Percentiles rank a stretch among this genome's conserved stretches.
phyloP scores from a whole-genome alignment of 2,113 vertebrate species.

The Circaetus cinerascens region DNA sequence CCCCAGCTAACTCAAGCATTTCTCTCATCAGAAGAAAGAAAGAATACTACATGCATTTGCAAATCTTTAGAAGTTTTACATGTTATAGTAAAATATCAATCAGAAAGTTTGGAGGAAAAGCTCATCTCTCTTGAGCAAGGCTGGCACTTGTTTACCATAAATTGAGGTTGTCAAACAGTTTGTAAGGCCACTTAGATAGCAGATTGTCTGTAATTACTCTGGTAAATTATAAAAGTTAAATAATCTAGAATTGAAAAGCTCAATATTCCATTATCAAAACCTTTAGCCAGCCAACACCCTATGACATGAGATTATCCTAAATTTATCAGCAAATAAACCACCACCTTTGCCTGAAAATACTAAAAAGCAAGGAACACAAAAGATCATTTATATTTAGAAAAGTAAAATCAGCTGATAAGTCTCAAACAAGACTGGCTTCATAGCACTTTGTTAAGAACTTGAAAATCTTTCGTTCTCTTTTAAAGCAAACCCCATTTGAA shows the following conservation, averaged over 20 bases:
- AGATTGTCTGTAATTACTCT: neutral
- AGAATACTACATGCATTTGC: neutral
- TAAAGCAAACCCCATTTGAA: conserved; percentile 16
- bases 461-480: neutral
- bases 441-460: neutral
- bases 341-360: neutral
- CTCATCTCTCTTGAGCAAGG: neutral
- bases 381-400: neutral
- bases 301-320: neutral
- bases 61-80: neutral
- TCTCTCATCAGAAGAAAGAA: neutral
- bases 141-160: neutral
- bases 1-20: neutral
- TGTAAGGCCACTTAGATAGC: neutral
- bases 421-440: neutral
- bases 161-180: neutral
- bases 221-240: neutral
- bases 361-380: neutral
- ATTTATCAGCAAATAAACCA: neutral
- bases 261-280: neutral
- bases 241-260: neutral
- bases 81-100: neutral
- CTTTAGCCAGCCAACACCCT: neutral
- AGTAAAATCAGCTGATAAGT: neutral
- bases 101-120: neutral